phyloP scores from a whole-genome alignment of 1,140 invertebrate species.

The Agraylea sexmaculata region DNA sequence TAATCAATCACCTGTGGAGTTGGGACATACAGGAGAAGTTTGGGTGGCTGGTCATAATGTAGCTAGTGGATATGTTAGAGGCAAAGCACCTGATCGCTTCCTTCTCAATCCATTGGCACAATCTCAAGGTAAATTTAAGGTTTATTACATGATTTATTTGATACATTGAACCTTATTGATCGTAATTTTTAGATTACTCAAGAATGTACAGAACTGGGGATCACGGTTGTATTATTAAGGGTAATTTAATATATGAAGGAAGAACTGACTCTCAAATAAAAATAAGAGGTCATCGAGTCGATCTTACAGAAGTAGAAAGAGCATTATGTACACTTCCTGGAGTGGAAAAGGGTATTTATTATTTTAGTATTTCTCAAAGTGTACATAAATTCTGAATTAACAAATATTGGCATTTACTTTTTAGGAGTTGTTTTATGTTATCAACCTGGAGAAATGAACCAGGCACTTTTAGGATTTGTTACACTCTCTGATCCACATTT shows the following conservation, averaged over 20 bases:
- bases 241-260: slow-evolving; percentile 62
- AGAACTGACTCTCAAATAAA: slow-evolving; percentile 79
- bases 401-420: slow-evolving; percentile 4
- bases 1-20: slow-evolving; percentile 51
- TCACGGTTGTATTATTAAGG: slow-evolving; percentile 63
- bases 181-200: slow-evolving; percentile 41
- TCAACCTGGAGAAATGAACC: slow-evolving; percentile 56
- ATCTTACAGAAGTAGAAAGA: slow-evolving; percentile 71
- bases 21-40: slow-evolving; percentile 65
- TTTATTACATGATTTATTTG: background rate
- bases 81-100: slow-evolving; percentile 58
- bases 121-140: slow-evolving; percentile 43
- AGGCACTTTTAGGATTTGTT: slow-evolving; percentile 63
- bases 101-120: slow-evolving; percentile 56
- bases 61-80: slow-evolving; percentile 66
- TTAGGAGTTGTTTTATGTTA: slow-evolving; percentile 62
- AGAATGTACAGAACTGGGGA: slow-evolving; percentile 73
- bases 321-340: slow-evolving; percentile 43
- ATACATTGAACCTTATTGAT: background rate
- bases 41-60: slow-evolving; percentile 67
- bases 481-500: slow-evolving; percentile 42
- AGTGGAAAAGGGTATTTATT: slow-evolving; percentile 43
- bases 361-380: background rate
- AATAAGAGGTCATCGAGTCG: slow-evolving; percentile 72
- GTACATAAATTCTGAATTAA: background rate